Percentiles rank a stretch among this genome's conserved stretches.
Conservation (phyloP, 1,140 invertebrate genomes). For the Apis dorsata region DNA sequence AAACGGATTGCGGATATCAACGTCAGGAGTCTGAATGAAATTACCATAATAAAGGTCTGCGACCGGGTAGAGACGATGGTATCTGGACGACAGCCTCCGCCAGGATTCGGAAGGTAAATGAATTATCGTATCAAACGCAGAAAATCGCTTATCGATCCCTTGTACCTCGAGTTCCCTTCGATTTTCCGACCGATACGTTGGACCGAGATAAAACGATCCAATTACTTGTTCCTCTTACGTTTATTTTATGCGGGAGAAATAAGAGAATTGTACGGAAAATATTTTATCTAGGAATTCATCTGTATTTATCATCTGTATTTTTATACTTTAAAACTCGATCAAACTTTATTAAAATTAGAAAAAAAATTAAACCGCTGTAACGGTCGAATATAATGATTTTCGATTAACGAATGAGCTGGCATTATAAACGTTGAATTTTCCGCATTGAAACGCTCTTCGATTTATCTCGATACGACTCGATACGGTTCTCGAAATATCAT, state of each 20-base stretch:
- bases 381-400: no score
- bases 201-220: conserved; percentile 4
- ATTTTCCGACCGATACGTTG: not conserved
- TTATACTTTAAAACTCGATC: no score
- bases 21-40: conserved; percentile 68
- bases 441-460: no score
- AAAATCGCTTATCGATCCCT: conserved; percentile 58
- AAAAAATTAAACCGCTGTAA: no score
- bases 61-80: conserved; percentile 24
- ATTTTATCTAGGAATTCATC: not conserved
- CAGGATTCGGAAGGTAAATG: conserved; percentile 49
- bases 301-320: no score
- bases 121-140: conserved; percentile 61
- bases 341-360: no score
- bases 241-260: not conserved
- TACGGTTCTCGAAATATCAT: no score
- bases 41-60: conserved; percentile 74
- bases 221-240: not conserved
- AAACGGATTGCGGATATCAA: conserved; percentile 69
- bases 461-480: no score
- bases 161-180: conserved; percentile 18
- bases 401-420: no score
- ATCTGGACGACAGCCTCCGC: conserved; percentile 38
- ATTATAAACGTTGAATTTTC: no score
- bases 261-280: not conserved